phyloP scores from a whole-genome alignment of 2,888 invertebrate genomes.

The Drosophila histrio region DNA sequence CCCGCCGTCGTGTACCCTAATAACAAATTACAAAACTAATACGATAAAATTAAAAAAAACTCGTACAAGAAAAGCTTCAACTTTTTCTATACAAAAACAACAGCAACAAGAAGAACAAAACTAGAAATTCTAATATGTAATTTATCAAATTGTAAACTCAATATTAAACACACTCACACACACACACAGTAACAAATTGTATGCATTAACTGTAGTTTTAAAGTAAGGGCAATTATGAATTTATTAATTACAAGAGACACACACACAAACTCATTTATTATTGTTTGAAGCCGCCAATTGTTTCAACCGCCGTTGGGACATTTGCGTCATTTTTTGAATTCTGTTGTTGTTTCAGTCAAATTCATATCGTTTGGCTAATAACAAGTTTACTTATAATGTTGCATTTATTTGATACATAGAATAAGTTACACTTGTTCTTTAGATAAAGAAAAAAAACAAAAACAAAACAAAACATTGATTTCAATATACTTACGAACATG shows the following conservation, averaged over 20 bases:
- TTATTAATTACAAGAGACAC: constrained; percentile 22
- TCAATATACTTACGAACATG: no score
- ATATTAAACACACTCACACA: constrained; percentile 42
- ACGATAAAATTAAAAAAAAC: constrained; percentile 37
- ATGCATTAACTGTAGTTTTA: constrained; percentile 28
- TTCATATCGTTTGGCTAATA: no score
- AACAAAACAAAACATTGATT: no score
- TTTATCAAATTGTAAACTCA: constrained; percentile 73
- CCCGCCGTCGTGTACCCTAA: constrained; percentile 82
- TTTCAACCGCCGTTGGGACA: no score
- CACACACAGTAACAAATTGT: constrained; percentile 23
- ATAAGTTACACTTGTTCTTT: no score
- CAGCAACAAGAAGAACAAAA: constrained; percentile 38
- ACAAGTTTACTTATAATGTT: no score
- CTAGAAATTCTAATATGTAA: constrained; percentile 64
- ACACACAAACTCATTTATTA: background rate
- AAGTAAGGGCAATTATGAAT: constrained; percentile 55
- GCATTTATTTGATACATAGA: no score
- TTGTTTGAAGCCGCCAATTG: constrained; percentile 1
- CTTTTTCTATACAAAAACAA: constrained; percentile 60
- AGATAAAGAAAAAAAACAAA: no score
- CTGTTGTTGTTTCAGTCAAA: no score
- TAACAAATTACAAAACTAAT: constrained; percentile 53
- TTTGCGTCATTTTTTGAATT: no score
- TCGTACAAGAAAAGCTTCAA: constrained; percentile 53